phyloP scores from a whole-genome alignment of 2,888 invertebrate genomes.

The Gastracanthus pulcherrimus region DNA sequence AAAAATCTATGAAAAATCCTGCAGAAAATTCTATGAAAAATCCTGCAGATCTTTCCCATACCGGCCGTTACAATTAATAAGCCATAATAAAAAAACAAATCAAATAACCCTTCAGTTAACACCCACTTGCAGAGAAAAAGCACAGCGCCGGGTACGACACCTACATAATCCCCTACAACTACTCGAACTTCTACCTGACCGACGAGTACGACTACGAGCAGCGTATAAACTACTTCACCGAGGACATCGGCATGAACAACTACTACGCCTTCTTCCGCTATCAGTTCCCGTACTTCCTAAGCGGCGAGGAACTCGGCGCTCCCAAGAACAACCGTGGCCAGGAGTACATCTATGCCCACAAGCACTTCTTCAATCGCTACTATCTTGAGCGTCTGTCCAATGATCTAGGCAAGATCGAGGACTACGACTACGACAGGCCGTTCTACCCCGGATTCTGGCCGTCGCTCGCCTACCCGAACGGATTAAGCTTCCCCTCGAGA shows the following conservation, averaged over 20 bases:
- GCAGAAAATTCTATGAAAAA: background rate
- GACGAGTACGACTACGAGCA: slow-evolving; percentile 80
- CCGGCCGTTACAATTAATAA: too few relatives aligned
- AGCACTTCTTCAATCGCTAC: slow-evolving; percentile 79
- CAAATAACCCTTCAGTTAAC: too few relatives aligned
- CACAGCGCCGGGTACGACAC: slow-evolving; percentile 74
- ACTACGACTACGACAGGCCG: slow-evolving; percentile 79
- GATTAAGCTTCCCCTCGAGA: slow-evolving; percentile 78
- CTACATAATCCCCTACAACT: slow-evolving; percentile 81
- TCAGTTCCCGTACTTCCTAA: slow-evolving; percentile 83
- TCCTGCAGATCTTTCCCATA: background rate
- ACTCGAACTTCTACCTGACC: slow-evolving; percentile 80
- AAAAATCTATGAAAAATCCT: too few relatives aligned
- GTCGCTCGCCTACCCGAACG: slow-evolving; percentile 81
- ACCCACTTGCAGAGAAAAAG: slow-evolving; percentile 46
- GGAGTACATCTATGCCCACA: slow-evolving; percentile 77
- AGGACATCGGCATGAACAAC: slow-evolving; percentile 84
- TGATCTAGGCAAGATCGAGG: slow-evolving; percentile 81
- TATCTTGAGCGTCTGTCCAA: slow-evolving; percentile 84
- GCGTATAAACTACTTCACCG: slow-evolving; percentile 83
- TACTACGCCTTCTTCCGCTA: slow-evolving; percentile 84
- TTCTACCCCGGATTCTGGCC: slow-evolving; percentile 81
- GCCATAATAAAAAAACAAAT: too few relatives aligned
- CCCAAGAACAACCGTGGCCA: slow-evolving; percentile 77
- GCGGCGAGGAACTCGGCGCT: slow-evolving; percentile 78